These are phyloP conservation scores for Apostichopus parvimensis DNA, from an alignment of 35 echinoderm and acorn worm species.

Conservation along the genomic window DNA sequence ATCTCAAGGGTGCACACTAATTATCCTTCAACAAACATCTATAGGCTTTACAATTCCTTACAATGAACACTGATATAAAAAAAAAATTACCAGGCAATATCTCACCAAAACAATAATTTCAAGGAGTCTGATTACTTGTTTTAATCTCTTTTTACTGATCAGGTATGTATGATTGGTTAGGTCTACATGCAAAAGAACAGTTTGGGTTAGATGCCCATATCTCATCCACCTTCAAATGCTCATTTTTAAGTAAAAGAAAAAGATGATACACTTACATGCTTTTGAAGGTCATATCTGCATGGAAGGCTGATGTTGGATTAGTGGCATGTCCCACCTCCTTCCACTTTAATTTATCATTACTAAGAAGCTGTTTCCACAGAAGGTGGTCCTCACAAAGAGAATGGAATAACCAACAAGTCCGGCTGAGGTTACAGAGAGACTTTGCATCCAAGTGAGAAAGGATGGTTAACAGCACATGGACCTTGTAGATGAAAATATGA, in stretches of 20 bases:
- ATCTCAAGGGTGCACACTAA: too few relatives aligned
- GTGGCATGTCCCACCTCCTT: conserved; percentile 69
- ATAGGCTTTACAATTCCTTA: too few relatives aligned
- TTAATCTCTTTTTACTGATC: too few relatives aligned
- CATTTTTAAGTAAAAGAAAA: not conserved
- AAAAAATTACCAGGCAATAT: too few relatives aligned
- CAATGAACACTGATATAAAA: too few relatives aligned
- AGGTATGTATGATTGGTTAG: too few relatives aligned
- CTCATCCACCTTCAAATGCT: too few relatives aligned
- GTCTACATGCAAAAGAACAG: too few relatives aligned
- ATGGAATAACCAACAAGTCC: conserved; percentile 59
- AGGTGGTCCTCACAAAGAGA: conserved; percentile 78
- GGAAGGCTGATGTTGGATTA: conserved; percentile 62
- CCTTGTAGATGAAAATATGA: conserved; percentile 47
- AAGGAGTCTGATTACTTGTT: too few relatives aligned
- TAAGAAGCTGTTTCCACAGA: conserved; percentile 74
- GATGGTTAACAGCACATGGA: conserved; percentile 77
- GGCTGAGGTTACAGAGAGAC: conserved; percentile 66
- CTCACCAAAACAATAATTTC: too few relatives aligned
- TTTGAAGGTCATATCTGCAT: conserved; percentile 77
- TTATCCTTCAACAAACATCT: too few relatives aligned
- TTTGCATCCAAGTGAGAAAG: conserved; percentile 74
- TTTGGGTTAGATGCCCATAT: not conserved
- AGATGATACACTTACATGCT: conserved; percentile 74
- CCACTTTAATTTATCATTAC: conserved; percentile 85